A percentile compares a stretch with the other conserved stretches of the same genome.
phyloP scores from a whole-genome alignment of 2,113 vertebrate species.

The Calyptomena viridis region DNA sequence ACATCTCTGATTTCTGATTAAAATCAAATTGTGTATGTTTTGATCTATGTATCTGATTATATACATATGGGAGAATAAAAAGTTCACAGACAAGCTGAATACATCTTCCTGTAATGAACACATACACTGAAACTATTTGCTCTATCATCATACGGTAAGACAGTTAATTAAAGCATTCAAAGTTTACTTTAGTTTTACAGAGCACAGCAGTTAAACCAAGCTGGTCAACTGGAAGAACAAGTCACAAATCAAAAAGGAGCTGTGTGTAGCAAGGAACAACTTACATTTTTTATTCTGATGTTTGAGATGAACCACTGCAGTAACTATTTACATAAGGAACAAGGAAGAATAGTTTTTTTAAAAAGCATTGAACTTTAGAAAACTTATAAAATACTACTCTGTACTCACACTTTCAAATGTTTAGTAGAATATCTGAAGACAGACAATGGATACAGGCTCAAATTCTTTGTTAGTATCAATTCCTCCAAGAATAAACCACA shows the following conservation, averaged over 20 bases:
- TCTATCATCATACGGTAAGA: neutral
- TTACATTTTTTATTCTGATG: neutral
- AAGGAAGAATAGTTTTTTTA: neutral
- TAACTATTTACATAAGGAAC: neutral
- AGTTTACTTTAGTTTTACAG: conserved; percentile 36
- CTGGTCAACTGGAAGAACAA: conserved; percentile 34
- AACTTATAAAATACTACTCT: neutral
- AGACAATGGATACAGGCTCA: neutral
- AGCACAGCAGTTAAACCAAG: conserved; percentile 35
- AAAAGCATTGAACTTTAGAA: neutral
- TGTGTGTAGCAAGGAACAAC: neutral
- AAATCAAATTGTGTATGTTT: neutral
- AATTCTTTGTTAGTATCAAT: neutral
- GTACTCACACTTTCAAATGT: neutral
- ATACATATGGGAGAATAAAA: neutral
- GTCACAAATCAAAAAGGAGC: conserved; percentile 1
- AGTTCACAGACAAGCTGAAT: neutral
- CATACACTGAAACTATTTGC: neutral
- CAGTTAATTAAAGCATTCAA: conserved; percentile 33
- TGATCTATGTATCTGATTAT: neutral
- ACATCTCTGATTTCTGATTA: neutral
- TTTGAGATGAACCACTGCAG: neutral
- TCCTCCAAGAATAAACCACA: neutral
- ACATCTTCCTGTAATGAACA: neutral
- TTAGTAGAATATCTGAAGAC: neutral